phyloP scores from a whole-genome alignment of 2,888 invertebrate species.

The Microdon myrmicae region DNA sequence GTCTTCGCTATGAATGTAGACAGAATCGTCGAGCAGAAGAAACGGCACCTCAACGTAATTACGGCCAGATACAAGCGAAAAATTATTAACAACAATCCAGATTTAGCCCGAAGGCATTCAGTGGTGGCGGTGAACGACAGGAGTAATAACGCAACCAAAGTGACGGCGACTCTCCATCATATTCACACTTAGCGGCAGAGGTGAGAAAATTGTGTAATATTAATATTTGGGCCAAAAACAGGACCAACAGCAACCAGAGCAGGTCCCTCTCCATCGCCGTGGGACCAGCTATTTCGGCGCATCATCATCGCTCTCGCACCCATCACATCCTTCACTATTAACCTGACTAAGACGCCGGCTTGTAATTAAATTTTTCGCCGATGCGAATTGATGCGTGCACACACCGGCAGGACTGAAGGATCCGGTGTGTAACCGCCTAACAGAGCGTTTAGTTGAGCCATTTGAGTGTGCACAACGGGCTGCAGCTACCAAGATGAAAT shows the following conservation, averaged over 20 bases:
- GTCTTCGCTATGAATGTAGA: slow-evolving; percentile 10
- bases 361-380: slow-evolving; percentile 52
- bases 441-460: slow-evolving; percentile 42
- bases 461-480: slow-evolving; percentile 22
- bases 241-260: slow-evolving; percentile 16
- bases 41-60: slow-evolving; percentile 38
- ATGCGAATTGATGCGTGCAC: slow-evolving; percentile 43
- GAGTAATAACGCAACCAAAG: slow-evolving; percentile 30
- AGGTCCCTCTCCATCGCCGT: slow-evolving; percentile 9
- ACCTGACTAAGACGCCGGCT: slow-evolving; percentile 43
- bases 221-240: slow-evolving; percentile 39
- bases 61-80: slow-evolving; percentile 30
- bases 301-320: slow-evolving; percentile 51
- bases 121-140: slow-evolving; percentile 18
- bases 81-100: slow-evolving; percentile 44
- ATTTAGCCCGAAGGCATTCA: slow-evolving; percentile 17
- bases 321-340: slow-evolving; percentile 51
- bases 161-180: slow-evolving; percentile 37
- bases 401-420: slow-evolving; percentile 22
- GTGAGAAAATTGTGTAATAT: slow-evolving; percentile 44
- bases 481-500: slow-evolving; percentile 44
- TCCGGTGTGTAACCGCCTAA: slow-evolving; percentile 44
- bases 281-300: slow-evolving; percentile 45
- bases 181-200: slow-evolving; percentile 43
- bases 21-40: slow-evolving; percentile 18